phyloP scores from a whole-genome alignment of 2,888 invertebrate genomes.

The Phalangium opilio region DNA sequence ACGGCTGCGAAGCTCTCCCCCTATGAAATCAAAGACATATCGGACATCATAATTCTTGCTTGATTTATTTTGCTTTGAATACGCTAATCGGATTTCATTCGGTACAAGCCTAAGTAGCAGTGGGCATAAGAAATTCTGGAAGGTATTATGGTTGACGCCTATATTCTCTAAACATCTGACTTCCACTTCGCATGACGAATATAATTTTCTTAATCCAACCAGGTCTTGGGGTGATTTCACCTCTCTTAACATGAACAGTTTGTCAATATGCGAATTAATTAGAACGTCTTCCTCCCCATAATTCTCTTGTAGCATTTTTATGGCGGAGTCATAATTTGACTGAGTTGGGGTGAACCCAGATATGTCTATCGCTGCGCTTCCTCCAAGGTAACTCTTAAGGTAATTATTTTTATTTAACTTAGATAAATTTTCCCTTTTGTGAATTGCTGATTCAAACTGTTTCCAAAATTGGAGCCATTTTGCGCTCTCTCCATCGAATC shows the following conservation, averaged over 20 bases:
- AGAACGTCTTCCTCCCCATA: conserved; percentile 2
- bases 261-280: background rate
- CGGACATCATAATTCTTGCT: no score
- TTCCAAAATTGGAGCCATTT: conserved; percentile 4
- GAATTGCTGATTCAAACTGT: conserved; percentile 3
- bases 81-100: no score
- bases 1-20: no score
- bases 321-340: conserved; percentile 3
- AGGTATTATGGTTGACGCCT: background rate
- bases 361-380: background rate
- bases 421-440: background rate
- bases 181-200: conserved; percentile 1
- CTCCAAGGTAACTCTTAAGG: conserved; percentile 5
- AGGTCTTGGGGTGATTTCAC: background rate
- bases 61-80: no score
- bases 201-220: conserved; percentile 2
- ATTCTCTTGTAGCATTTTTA: conserved; percentile 3
- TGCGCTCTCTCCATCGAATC: conserved; percentile 1
- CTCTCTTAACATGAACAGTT: background rate
- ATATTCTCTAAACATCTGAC: conserved; percentile 1
- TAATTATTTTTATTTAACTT: conserved; percentile 5
- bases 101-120: background rate
- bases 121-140: background rate
- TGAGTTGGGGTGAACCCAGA: background rate
- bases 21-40: no score